A percentile compares a stretch with the other conserved stretches of the same genome.
These are phyloP conservation scores for Aurelia aurita complex sp. Pacific DNA, from an alignment of 30 jellyfish, hydroid and myxozoan species.

Conservation along the genomic window DNA sequence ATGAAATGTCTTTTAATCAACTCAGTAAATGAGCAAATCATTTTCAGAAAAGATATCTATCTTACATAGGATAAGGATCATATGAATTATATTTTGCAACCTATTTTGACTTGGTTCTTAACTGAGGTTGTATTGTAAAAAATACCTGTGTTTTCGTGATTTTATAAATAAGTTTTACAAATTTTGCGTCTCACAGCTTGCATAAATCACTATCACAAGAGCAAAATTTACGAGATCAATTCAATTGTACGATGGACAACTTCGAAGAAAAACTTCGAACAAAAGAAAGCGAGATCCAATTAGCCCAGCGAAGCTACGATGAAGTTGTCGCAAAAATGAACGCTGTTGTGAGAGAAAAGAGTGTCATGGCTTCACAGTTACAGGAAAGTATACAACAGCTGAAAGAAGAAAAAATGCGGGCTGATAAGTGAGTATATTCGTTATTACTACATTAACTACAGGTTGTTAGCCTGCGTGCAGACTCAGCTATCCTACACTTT, in stretches of 20 bases:
- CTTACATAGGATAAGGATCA: too few relatives aligned
- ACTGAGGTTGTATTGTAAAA: too few relatives aligned
- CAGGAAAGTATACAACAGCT: constrained; percentile 62
- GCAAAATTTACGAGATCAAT: constrained; percentile 83
- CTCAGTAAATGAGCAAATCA: too few relatives aligned
- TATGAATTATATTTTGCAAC: too few relatives aligned
- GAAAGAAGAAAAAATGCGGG: constrained; percentile 67
- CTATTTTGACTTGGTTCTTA: too few relatives aligned
- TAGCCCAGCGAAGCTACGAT: constrained; percentile 74
- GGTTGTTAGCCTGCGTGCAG: too few relatives aligned
- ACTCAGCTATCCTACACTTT: too few relatives aligned
- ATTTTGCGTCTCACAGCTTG: constrained; percentile 45
- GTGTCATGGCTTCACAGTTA: constrained; percentile 79
- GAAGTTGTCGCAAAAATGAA: constrained; percentile 81
- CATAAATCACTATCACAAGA: constrained; percentile 91
- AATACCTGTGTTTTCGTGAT: too few relatives aligned
- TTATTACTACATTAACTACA: too few relatives aligned
- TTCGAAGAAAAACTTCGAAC: constrained; percentile 74
- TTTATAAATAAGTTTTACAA: too few relatives aligned
- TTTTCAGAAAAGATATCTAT: too few relatives aligned
- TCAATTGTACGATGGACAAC: constrained; percentile 88
- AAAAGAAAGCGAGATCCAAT: constrained; percentile 73
- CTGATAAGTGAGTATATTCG: constrained; percentile 63
- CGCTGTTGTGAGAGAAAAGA: constrained; percentile 75
- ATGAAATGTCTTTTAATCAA: too few relatives aligned